A percentile compares a stretch with the other conserved stretches of the same genome.
phyloP scores from a whole-genome alignment of 2,797 vertebrate genomes.

The Ispidina lecontei region DNA sequence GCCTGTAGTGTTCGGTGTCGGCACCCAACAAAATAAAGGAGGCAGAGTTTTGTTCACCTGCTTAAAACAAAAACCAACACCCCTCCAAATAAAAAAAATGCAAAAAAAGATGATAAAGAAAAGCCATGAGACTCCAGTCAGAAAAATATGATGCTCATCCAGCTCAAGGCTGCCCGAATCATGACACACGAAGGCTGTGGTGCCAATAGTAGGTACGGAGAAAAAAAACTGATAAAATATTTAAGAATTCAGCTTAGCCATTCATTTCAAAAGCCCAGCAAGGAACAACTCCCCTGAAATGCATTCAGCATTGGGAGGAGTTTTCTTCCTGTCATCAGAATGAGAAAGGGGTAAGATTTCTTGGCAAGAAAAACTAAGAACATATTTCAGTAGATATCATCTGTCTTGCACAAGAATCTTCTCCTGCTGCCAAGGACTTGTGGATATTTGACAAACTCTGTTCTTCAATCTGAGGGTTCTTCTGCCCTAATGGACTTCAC shows the following conservation, averaged over 20 bases:
- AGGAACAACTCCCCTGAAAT: constrained; percentile 36
- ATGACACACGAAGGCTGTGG: constrained; percentile 6
- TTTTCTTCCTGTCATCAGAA: constrained; percentile 50
- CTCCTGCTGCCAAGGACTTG: constrained; percentile 62
- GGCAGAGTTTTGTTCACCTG: constrained; percentile 25
- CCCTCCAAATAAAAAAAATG: neutral
- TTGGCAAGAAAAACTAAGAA: constrained; percentile 64
- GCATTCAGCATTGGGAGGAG: constrained; percentile 4
- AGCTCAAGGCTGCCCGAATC: neutral
- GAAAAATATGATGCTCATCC: neutral
- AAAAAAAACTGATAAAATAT: constrained; percentile 20
- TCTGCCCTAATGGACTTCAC: constrained; percentile 40
- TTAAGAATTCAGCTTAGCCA: constrained; percentile 24
- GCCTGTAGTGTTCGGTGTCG: neutral
- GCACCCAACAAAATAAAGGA: neutral
- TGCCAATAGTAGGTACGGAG: constrained; percentile 49
- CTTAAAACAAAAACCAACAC: neutral
- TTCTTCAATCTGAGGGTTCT: constrained; percentile 33
- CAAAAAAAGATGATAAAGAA: neutral
- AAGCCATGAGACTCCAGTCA: constrained; percentile 15
- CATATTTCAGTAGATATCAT: constrained; percentile 70
- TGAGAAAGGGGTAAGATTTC: constrained; percentile 62
- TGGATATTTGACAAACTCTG: constrained; percentile 57
- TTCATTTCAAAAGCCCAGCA: constrained; percentile 62
- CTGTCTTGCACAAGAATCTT: constrained; percentile 72